phyloP scores from a whole-genome alignment of 2,797 vertebrate genomes.

The Urocyon cinereoargenteus region DNA sequence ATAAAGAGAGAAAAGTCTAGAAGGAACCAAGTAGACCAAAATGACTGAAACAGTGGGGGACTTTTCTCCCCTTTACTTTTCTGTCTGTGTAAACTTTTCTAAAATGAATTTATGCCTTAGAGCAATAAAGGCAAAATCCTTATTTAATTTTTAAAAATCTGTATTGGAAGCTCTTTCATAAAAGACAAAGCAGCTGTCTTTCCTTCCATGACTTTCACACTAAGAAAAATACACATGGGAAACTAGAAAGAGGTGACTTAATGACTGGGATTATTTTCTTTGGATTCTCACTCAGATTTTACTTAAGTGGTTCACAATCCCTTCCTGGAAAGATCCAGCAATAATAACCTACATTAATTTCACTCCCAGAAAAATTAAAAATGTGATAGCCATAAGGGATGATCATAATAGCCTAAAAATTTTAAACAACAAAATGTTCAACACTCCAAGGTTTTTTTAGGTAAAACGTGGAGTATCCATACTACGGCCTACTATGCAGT shows the following conservation, averaged over 20 bases:
- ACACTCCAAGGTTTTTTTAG: background rate
- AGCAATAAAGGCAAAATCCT: constrained; percentile 24
- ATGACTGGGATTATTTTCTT: constrained; percentile 60
- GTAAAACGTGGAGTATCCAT: constrained; percentile 1
- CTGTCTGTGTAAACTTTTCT: constrained; percentile 46
- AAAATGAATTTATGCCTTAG: background rate
- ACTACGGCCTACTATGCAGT: background rate
- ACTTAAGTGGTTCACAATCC: constrained; percentile 44
- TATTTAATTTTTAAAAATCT: constrained; percentile 51
- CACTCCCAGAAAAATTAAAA: constrained; percentile 21
- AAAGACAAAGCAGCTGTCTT: constrained; percentile 60
- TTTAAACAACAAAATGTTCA: constrained; percentile 29
- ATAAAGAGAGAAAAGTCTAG: constrained; percentile 6
- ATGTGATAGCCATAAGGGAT: background rate
- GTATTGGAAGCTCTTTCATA: constrained; percentile 27
- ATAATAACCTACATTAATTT: constrained; percentile 47
- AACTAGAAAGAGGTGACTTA: constrained; percentile 56
- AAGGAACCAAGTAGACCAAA: constrained; percentile 42
- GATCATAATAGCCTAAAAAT: background rate
- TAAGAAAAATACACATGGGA: constrained; percentile 29
- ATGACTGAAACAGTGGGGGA: background rate
- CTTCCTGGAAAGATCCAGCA: constrained; percentile 26
- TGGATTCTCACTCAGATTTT: constrained; percentile 56
- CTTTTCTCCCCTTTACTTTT: background rate
- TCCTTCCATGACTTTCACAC: constrained; percentile 34